These are phyloP conservation scores for Hypselothyrea guttata DNA, from an alignment of 2,888 invertebrate genomes.

Conservation along the genomic window DNA sequence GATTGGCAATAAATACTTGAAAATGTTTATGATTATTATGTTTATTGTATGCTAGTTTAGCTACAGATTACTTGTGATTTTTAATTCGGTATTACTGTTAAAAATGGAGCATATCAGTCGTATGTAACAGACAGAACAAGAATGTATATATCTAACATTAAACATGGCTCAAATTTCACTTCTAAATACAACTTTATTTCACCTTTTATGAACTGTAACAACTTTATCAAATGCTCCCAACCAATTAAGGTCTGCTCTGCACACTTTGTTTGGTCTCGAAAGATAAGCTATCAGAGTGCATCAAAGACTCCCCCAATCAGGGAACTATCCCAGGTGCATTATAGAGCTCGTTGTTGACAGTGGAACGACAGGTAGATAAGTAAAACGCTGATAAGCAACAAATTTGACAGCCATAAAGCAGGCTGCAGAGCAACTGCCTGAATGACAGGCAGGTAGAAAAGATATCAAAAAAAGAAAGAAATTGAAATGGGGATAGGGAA, in stretches of 20 bases:
- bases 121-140: no score
- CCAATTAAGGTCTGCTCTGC: conserved; percentile 46
- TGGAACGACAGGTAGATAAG: conserved; percentile 44
- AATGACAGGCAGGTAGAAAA: conserved; percentile 53
- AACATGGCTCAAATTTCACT: no score
- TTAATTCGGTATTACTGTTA: no score
- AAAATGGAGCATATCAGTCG: no score
- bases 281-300: conserved; percentile 35
- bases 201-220: background rate
- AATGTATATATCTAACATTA: no score
- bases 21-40: no score
- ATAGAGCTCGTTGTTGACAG: conserved; percentile 46
- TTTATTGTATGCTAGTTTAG: no score
- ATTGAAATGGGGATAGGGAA: background rate
- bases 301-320: conserved; percentile 10
- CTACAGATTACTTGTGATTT: no score
- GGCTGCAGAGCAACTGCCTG: no score
- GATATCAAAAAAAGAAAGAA: conserved; percentile 21
- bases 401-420: conserved; percentile 70
- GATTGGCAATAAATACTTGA: no score
- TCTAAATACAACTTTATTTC: no score
- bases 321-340: conserved; percentile 1
- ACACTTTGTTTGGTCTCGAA: conserved; percentile 40
- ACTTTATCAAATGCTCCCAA: conserved; percentile 36
- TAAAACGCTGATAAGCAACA: conserved; percentile 56